These are phyloP conservation scores for Lithosia quadra DNA, from an alignment of 2,888 invertebrate species.

Conservation along the genomic window DNA sequence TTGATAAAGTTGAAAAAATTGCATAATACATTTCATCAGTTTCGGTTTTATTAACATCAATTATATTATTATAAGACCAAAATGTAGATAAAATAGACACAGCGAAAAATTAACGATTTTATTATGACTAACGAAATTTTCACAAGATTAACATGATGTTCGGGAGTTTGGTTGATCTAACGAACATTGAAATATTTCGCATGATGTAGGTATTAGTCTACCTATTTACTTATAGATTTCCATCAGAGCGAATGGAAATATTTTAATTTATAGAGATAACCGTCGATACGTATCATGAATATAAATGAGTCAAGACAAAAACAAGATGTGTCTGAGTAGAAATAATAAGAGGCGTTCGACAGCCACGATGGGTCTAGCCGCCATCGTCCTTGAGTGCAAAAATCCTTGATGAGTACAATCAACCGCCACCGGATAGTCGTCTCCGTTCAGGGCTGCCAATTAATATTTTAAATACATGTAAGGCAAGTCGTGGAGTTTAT, in stretches of 20 bases:
- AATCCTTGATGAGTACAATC: constrained; percentile 87
- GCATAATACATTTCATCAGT: not conserved
- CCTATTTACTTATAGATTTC: constrained; percentile 60
- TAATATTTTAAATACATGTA: constrained; percentile 70
- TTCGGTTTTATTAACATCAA: not conserved
- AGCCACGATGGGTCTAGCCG: constrained; percentile 80
- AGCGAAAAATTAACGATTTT: not conserved
- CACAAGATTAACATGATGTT: constrained; percentile 30
- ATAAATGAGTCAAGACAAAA: constrained; percentile 84
- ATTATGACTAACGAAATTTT: constrained; percentile 3
- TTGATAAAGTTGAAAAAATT: too few relatives aligned
- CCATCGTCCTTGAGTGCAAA: constrained; percentile 85
- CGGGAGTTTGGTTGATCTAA: constrained; percentile 33
- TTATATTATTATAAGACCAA: not conserved
- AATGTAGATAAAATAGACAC: not conserved
- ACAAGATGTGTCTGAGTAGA: constrained; percentile 82
- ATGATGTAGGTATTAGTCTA: constrained; percentile 33
- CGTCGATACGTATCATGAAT: constrained; percentile 84
- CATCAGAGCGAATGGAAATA: constrained; percentile 69
- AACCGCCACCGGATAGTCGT: constrained; percentile 84
- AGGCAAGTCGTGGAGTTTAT: constrained; percentile 53
- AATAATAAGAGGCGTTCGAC: constrained; percentile 84
- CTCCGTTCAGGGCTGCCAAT: constrained; percentile 81
- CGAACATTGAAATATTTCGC: constrained; percentile 58
- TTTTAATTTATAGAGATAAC: constrained; percentile 83